phyloP scores from a whole-genome alignment of 2,797 vertebrate genomes.

The Squalus acanthias region DNA sequence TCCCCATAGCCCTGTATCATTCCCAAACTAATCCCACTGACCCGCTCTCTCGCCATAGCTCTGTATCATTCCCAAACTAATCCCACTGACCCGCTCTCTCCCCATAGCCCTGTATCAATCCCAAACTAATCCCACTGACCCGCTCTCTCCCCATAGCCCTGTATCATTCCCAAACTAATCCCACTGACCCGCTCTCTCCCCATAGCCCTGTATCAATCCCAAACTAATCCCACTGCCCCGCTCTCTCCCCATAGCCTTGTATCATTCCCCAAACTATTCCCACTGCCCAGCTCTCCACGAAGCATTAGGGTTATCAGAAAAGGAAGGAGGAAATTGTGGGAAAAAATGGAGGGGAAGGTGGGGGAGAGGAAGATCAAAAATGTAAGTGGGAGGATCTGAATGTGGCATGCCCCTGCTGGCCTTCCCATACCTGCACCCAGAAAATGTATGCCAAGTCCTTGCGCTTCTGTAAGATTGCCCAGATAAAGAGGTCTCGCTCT shows the following conservation, averaged over 20 bases:
- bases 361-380: neutral
- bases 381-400: neutral
- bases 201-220: too few species aligned
- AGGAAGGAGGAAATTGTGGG: neutral
- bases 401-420: neutral
- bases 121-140: too few species aligned
- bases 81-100: neutral
- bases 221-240: neutral
- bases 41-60: neutral
- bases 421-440: constrained; percentile 78
- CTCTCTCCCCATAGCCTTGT: too few species aligned
- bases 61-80: neutral
- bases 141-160: too few species aligned
- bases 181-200: too few species aligned
- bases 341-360: neutral
- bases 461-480: constrained; percentile 83
- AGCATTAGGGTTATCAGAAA: too few species aligned
- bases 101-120: too few species aligned
- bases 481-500: constrained; percentile 80
- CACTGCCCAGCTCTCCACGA: neutral
- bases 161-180: too few species aligned
- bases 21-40: too few species aligned
- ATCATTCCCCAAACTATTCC: neutral
- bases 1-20: too few species aligned
- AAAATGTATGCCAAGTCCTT: constrained; percentile 78